A percentile compares a stretch with the other conserved stretches of the same genome.
These are phyloP conservation scores for Portunus trituberculatus DNA, from an alignment of 1,140 invertebrate species.

Conservation along the genomic window DNA sequence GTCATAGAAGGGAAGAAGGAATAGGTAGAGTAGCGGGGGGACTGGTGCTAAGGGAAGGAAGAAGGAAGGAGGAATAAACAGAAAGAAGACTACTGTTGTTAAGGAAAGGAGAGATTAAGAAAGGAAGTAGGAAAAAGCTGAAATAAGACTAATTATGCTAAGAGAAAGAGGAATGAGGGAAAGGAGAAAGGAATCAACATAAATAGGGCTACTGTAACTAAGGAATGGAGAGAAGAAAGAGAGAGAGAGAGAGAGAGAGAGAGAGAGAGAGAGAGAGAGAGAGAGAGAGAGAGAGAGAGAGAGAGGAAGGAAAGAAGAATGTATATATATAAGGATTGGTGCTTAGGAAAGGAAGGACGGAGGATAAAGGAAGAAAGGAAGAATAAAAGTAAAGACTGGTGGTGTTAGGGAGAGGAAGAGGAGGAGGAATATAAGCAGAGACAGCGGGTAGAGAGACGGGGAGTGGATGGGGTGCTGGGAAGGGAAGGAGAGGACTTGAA, in stretches of 20 bases:
- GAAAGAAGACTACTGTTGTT: background rate
- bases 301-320: background rate
- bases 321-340: too few species aligned
- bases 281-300: background rate
- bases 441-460: too few species aligned
- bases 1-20: too few species aligned
- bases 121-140: too few species aligned
- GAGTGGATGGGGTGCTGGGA: background rate
- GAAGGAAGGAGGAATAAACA: background rate
- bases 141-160: background rate
- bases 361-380: background rate
- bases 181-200: too few species aligned
- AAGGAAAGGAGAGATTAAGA: too few species aligned
- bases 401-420: too few species aligned
- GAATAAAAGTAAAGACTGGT: background rate
- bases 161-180: background rate
- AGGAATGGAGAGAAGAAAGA: too few species aligned
- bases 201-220: too few species aligned
- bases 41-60: too few species aligned
- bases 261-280: background rate
- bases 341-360: background rate
- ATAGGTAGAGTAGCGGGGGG: too few species aligned
- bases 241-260: too few species aligned
- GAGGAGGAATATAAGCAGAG: background rate
- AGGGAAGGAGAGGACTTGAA: background rate